These are phyloP conservation scores for Eretmochelys imbricata DNA, from an alignment of 2,113 vertebrate species.

Conservation along the genomic window DNA sequence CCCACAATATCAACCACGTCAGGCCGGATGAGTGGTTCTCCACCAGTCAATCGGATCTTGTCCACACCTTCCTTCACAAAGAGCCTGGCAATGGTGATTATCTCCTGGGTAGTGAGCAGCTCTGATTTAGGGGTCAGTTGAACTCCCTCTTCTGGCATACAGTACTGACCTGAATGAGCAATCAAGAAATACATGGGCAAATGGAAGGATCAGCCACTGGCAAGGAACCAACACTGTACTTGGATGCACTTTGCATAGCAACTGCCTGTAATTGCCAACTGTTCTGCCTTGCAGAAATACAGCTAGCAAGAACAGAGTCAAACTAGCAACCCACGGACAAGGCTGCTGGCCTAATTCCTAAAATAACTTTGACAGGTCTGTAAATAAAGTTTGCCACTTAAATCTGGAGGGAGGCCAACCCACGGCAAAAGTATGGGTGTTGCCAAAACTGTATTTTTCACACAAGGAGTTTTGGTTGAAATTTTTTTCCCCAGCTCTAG, in stretches of 20 bases:
- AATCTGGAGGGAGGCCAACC: background rate
- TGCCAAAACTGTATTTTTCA: background rate
- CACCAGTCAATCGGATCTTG: constrained; percentile 96
- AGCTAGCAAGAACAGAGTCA: background rate
- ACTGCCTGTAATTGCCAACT: background rate
- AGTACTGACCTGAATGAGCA: constrained; percentile 90
- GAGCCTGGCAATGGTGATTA: constrained; percentile 88
- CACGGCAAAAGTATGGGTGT: background rate
- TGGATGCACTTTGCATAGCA: background rate
- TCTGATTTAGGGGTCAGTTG: constrained; percentile 89
- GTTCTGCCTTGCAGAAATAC: background rate
- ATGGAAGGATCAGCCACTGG: background rate
- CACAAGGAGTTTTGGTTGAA: background rate
- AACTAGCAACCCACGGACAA: background rate
- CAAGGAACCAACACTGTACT: background rate
- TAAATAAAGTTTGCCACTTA: background rate
- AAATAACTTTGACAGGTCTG: background rate
- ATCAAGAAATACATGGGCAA: background rate
- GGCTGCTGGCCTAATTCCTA: background rate
- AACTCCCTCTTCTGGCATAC: constrained; percentile 97
- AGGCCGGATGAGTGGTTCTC: constrained; percentile 94
- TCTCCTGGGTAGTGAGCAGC: constrained; percentile 88
- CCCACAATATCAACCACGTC: constrained; percentile 93
- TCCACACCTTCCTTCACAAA: constrained; percentile 94
- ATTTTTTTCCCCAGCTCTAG: background rate